These are phyloP conservation scores for Cryptocheilus praepositus DNA, from an alignment of 2,888 invertebrate genomes.

Conservation along the genomic window DNA sequence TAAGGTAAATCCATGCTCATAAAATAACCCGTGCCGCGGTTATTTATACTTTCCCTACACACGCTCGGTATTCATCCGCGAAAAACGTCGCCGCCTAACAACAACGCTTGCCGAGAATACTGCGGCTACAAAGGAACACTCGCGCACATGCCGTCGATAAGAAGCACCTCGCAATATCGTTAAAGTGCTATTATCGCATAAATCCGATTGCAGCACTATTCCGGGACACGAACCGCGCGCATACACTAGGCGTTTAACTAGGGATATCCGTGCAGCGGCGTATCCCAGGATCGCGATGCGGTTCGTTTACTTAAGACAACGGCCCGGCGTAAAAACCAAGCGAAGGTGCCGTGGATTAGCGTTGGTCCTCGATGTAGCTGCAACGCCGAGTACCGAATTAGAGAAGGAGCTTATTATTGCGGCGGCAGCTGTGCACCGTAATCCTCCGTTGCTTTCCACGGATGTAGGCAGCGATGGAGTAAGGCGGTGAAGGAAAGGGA, in stretches of 20 bases:
- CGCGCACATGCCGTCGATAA: too few species aligned
- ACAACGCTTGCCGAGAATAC: too few species aligned
- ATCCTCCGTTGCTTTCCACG: conserved; percentile 50
- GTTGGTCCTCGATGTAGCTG: conserved; percentile 5
- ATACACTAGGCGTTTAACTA: not conserved
- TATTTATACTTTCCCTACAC: too few species aligned
- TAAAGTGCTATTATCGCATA: too few species aligned
- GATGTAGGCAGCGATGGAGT: conserved; percentile 40
- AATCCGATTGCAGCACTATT: too few species aligned
- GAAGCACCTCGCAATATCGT: too few species aligned
- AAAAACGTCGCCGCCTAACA: too few species aligned
- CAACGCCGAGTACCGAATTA: conserved; percentile 45
- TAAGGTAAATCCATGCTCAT: too few species aligned
- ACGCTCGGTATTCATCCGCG: too few species aligned
- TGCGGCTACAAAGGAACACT: too few species aligned
- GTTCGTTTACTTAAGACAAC: conserved; percentile 45
- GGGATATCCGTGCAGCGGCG: conserved; percentile 6
- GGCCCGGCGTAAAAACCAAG: conserved; percentile 37
- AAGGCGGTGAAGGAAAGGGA: not conserved
- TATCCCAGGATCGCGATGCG: conserved; percentile 11
- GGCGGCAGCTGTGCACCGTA: conserved; percentile 64
- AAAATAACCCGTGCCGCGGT: too few species aligned
- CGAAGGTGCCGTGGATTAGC: conserved; percentile 27
- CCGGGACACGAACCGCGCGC: not conserved
- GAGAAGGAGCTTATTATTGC: conserved; percentile 63